phyloP scores from a whole-genome alignment of 2,113 vertebrate genomes.

The Chionis minor region DNA sequence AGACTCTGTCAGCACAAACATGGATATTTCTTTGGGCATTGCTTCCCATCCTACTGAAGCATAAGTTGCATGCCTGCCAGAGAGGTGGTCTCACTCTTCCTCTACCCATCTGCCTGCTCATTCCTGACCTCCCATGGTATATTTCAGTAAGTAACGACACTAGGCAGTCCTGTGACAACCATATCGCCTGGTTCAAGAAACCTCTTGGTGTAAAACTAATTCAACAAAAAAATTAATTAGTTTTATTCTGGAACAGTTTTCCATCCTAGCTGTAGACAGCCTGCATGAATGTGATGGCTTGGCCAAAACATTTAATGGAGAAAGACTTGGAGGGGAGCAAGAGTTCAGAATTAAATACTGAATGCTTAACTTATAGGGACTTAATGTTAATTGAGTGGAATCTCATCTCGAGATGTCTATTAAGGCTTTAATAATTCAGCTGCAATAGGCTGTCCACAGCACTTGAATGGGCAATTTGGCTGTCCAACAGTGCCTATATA shows the following conservation, averaged over 20 bases:
- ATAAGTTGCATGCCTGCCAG: not conserved
- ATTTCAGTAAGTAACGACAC: not conserved
- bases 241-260: not conserved
- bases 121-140: not conserved
- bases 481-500: not conserved
- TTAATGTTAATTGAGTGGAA: too few relatives aligned
- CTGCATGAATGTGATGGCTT: not conserved
- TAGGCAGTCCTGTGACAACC: not conserved
- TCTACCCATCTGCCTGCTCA: not conserved
- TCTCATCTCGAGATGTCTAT: not conserved
- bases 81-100: not conserved
- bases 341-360: not conserved
- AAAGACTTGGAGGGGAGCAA: not conserved
- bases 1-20: too few relatives aligned
- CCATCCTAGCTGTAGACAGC: not conserved
- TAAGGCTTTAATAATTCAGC: not conserved
- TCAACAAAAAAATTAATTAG: rapidly evolving
- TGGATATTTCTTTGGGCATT: rapidly evolving
- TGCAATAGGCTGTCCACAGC: not conserved
- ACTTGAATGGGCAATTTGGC: not conserved
- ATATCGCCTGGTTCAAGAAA: not conserved
- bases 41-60: not conserved
- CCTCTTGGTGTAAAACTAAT: not conserved
- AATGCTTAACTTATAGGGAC: not conserved
- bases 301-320: not conserved